These are phyloP conservation scores for Cryptosula pallasiana DNA, from an alignment of 2,888 invertebrate genomes.

Conservation along the genomic window DNA sequence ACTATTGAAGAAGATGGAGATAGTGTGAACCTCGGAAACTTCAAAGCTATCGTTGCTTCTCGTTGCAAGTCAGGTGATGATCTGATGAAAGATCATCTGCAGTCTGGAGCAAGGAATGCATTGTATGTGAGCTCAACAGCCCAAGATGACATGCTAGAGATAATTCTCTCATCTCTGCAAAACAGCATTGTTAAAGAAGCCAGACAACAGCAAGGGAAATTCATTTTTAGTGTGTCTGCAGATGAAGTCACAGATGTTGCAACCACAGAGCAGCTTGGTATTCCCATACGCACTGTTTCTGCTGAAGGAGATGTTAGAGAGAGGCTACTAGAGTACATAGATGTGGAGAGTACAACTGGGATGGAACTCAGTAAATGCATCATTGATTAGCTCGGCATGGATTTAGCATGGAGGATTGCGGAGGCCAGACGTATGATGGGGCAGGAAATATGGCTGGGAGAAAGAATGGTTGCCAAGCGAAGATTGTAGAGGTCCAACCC, in stretches of 20 bases:
- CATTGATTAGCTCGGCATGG: not conserved
- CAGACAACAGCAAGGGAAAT: not conserved
- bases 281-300: not conserved
- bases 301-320: not conserved
- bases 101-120: not conserved
- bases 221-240: not conserved
- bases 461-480: not conserved
- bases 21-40: not conserved
- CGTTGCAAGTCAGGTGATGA: not conserved
- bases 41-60: not conserved
- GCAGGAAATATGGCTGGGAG: not conserved
- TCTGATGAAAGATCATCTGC: not conserved
- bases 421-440: not conserved
- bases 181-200: not conserved
- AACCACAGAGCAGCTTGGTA: not conserved
- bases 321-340: not conserved
- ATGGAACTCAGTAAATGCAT: not conserved
- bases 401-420: not conserved
- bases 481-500: not conserved
- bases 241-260: not conserved
- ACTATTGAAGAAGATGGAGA: not conserved
- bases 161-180: not conserved
- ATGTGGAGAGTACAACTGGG: not conserved
- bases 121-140: not conserved
- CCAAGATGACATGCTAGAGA: not conserved